Evolutionary conservation across 1,140 invertebrate species (phyloP), one percentile per base, ranked within the genome.

Genomic region (Helicoverpa zea): DNA sequence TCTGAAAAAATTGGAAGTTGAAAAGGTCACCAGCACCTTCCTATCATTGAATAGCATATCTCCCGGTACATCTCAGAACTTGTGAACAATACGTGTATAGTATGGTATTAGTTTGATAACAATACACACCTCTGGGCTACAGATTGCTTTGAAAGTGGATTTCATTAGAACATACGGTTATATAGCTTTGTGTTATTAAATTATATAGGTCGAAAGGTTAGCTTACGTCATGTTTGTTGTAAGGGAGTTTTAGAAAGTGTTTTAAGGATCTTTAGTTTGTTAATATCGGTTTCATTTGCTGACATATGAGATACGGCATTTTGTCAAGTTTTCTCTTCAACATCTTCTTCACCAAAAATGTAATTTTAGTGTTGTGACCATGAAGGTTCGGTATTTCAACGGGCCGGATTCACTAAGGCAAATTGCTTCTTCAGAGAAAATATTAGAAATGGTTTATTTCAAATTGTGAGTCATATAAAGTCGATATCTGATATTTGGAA

Each of bases 61-160:
- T 74, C 86, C 76, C 81, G 54, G 75, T 90, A 70, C 76, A 79
- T 13, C 74, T 10, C 64, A 43, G 29, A 18, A 49, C 29, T 78
- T 70, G 12, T 29, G 68, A 52, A 54, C 56, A 79, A 79, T 80
- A 80, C 81, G 85, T 49, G 68, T 85, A 85, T 87, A 90, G 84
- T 87, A 87, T 83, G 87, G 82, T 86, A 89, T 85, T 83, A 86
- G 84, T 81, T 79, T 90, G 89, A 91, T 91, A 91, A 91, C 90
- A 91, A 91, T 89, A 87, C 85, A 70, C 72, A 75, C 86, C 87
- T 88, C 81, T 76, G 84, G 83, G 84, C 84, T 80, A 68, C 84
- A 86, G 86, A 86, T 88, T 83, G 84, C 81, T 87, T 89, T 83
- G 86, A 90, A 89, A 89, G 86, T 88, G 90, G 88, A 89, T 91